Evolutionary conservation across 2,888 invertebrate species (phyloP).

Genomic region (Agrotis puta): DNA sequence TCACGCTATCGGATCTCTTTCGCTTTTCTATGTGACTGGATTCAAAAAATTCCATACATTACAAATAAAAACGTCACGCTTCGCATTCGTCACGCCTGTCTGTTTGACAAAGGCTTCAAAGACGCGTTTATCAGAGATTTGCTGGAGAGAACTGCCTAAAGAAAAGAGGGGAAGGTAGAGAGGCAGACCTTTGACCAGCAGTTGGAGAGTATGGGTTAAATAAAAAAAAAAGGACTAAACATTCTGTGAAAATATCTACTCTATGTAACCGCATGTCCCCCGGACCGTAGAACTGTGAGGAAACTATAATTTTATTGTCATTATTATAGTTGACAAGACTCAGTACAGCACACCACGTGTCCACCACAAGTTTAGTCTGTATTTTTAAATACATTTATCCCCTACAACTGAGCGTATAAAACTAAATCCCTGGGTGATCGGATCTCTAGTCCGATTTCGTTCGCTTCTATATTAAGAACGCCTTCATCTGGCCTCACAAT

Average conservation of each 20-base stretch:
- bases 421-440: conserved; percentile 81
- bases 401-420: conserved; percentile 75
- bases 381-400: conserved; percentile 71
- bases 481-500: conserved; percentile 85
- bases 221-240: not conserved
- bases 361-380: conserved; percentile 66
- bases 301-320: conserved; percentile 56
- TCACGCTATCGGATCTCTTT: too few species aligned
- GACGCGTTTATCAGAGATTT: too few species aligned
- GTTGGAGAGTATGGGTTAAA: too few species aligned
- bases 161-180: too few species aligned
- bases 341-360: conserved; percentile 66
- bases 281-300: conserved; percentile 31
- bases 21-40: too few species aligned
- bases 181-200: too few species aligned
- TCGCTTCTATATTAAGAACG: conserved; percentile 89
- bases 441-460: conserved; percentile 80
- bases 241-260: conserved; percentile 40
- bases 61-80: too few species aligned
- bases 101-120: too few species aligned
- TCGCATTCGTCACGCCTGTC: too few species aligned
- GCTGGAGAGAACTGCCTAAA: too few species aligned
- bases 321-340: conserved; percentile 41
- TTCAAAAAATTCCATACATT: too few species aligned
- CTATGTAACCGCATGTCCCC: conserved; percentile 55